phyloP scores from a whole-genome alignment of 2,888 invertebrate species.

The Lasiommata megera region DNA sequence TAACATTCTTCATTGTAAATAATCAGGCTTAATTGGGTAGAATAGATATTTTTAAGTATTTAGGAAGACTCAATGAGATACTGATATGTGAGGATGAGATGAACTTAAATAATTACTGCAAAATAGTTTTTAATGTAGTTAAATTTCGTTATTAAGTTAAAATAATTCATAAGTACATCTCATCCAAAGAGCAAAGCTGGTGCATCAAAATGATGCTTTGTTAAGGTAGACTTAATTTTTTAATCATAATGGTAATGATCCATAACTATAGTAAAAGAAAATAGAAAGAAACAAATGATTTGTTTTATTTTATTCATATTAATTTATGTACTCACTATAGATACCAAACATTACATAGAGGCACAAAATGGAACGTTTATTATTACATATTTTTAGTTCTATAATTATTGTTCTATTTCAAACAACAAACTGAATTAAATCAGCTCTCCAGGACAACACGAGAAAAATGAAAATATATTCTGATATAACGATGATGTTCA shows the following conservation, averaged over 20 bases:
- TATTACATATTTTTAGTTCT: too few species aligned
- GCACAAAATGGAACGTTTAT: too few species aligned
- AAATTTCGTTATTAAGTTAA: conserved; percentile 15
- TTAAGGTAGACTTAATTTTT: conserved; percentile 40
- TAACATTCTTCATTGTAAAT: conserved; percentile 38
- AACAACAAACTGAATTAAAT: too few species aligned
- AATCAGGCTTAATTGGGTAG: conserved; percentile 34
- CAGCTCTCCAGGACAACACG: too few species aligned
- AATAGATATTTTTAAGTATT: conserved; percentile 53
- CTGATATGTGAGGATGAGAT: conserved; percentile 48
- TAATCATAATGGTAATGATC: conserved; percentile 19
- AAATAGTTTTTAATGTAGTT: conserved; percentile 27
- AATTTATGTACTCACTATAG: too few species aligned
- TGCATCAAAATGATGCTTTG: conserved; percentile 59
- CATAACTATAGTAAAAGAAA: conserved; percentile 25
- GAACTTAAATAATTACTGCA: conserved; percentile 43
- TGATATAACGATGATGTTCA: too few species aligned
- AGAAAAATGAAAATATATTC: too few species aligned
- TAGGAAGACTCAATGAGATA: conserved; percentile 42
- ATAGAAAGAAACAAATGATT: conserved; percentile 16
- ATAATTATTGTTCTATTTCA: too few species aligned
- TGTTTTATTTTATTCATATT: conserved; percentile 18
- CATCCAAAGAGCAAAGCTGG: conserved; percentile 43
- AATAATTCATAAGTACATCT: conserved; percentile 48
- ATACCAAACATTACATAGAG: too few species aligned